Base-by-base conservation (phyloP, 2,113 vertebrate genomes). In the Jaculus jaculus region DNA sequence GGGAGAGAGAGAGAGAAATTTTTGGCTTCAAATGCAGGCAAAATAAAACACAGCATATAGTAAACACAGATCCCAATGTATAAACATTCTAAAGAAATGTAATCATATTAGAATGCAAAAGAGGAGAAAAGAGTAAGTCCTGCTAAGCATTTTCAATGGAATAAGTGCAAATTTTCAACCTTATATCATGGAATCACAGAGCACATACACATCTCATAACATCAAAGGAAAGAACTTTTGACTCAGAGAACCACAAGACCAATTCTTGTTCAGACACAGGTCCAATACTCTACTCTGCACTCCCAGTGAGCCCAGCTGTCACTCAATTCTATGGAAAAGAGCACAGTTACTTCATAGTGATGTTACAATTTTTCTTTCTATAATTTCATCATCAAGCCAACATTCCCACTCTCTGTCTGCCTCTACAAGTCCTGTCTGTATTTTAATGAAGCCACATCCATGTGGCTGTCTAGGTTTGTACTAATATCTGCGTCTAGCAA, bases 151-250 rank as follows among this genome's bases (percentile, higher is more conserved):
- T 23, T 72, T 8, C 24, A 11, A 1, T 61, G 20, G 4, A 26
- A 1, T 18, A 65, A 24, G 12, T 16, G 1, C 3, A 10, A 24
- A 30, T 34, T 7, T 9, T 15, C 26, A 47, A 7, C 28, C 84
- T 11, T 60, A 16, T 18, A 5, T 2, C 4, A 24, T 0, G 0
- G 15, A 9, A 2, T 18, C 16, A 23, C 16, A 13, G 42, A 16
- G 23, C n/a, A 16, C 9, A 5, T 11, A 0, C 6, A 5, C 7
- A 10, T 1, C 2, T 3, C 16, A 15, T 1, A 20, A 30, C 2
- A 18, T 28, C 16, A 68, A 32, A 18, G 16, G 15, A 16, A 13
- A 63, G 78, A 37, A 10, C 23, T 4, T 60, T 20, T 15, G 10
- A 26, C 17, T 68, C 30, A 8, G 4, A 71, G 24, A 24, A 0